These are phyloP conservation scores for Tachina lurida DNA, from an alignment of 2,888 invertebrate genomes.

Conservation along the genomic window DNA sequence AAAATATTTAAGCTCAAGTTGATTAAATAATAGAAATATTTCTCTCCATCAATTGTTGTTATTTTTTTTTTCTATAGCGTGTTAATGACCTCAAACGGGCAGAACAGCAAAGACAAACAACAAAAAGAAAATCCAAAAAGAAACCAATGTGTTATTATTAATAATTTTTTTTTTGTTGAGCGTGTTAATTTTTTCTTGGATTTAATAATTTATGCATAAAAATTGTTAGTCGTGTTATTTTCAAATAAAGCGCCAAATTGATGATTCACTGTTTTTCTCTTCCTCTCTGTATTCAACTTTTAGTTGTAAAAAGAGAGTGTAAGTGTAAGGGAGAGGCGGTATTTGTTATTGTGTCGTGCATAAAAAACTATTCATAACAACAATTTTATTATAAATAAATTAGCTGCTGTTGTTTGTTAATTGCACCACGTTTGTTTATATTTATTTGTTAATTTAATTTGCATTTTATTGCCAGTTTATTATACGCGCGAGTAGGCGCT, in stretches of 20 bases:
- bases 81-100: slow-evolving; percentile 55
- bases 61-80: slow-evolving; percentile 17
- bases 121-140: neutral
- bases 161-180: slow-evolving; percentile 17
- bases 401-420: slow-evolving; percentile 18
- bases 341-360: neutral
- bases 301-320: neutral
- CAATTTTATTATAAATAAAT: slow-evolving; percentile 8
- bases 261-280: slow-evolving; percentile 38
- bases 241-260: slow-evolving; percentile 37
- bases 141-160: slow-evolving; percentile 25
- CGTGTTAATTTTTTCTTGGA: neutral
- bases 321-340: neutral
- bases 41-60: neutral
- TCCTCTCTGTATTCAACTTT: neutral
- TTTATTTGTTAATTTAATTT: slow-evolving; percentile 51
- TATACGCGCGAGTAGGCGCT: slow-evolving; percentile 9
- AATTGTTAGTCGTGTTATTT: slow-evolving; percentile 21
- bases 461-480: slow-evolving; percentile 35
- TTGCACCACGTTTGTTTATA: slow-evolving; percentile 54
- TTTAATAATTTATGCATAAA: slow-evolving; percentile 35
- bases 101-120: neutral
- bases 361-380: slow-evolving; percentile 1
- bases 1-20: slow-evolving; percentile 4
- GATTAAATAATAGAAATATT: slow-evolving; percentile 23